A percentile compares a stretch with the other conserved stretches of the same genome.
Evolutionary conservation across 2,113 vertebrate species (phyloP).

Genomic region (Pao palembangensis): DNA sequence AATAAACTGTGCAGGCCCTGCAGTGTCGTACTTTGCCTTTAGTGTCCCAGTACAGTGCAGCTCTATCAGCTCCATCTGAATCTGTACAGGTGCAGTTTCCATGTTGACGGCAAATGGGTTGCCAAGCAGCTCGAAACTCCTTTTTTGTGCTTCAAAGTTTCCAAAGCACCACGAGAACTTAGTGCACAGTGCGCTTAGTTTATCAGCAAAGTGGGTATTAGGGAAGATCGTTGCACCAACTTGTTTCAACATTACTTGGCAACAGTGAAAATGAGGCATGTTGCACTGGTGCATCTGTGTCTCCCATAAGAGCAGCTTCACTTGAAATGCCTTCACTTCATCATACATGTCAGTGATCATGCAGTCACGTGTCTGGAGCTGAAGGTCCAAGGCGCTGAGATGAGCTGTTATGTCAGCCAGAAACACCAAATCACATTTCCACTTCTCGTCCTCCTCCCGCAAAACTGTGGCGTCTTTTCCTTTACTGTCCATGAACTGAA

Average conservation of each 20-base stretch:
- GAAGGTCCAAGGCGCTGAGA: too few relatives aligned
- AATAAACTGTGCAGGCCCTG: slow-evolving; percentile 7
- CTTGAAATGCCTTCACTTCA: too few relatives aligned
- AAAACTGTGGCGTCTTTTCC: not conserved
- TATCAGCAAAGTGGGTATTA: slow-evolving; percentile 5
- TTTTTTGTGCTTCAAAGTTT: slow-evolving; percentile 27
- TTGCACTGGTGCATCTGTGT: too few relatives aligned
- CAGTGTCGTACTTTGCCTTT: not conserved
- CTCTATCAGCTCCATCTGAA: slow-evolving; percentile 7
- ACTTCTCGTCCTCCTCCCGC: too few relatives aligned
- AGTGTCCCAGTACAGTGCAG: not conserved
- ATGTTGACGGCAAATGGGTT: slow-evolving; percentile 26
- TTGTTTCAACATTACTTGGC: slow-evolving; percentile 17
- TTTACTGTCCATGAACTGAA: not conserved
- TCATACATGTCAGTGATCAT: too few relatives aligned
- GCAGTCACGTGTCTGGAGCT: too few relatives aligned
- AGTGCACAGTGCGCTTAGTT: not conserved
- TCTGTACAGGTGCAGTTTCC: not conserved
- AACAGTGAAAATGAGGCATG: not conserved
- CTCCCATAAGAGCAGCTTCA: too few relatives aligned
- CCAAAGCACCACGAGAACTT: slow-evolving; percentile 9
- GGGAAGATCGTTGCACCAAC: not conserved
- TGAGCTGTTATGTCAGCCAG: too few relatives aligned
- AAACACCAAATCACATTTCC: too few relatives aligned
- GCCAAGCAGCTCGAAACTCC: slow-evolving; percentile 3